Evolutionary conservation across 2,888 invertebrate species (phyloP), one percentile per base, ranked within the genome.

Genomic region (Caenorhabditis sinica): DNA sequence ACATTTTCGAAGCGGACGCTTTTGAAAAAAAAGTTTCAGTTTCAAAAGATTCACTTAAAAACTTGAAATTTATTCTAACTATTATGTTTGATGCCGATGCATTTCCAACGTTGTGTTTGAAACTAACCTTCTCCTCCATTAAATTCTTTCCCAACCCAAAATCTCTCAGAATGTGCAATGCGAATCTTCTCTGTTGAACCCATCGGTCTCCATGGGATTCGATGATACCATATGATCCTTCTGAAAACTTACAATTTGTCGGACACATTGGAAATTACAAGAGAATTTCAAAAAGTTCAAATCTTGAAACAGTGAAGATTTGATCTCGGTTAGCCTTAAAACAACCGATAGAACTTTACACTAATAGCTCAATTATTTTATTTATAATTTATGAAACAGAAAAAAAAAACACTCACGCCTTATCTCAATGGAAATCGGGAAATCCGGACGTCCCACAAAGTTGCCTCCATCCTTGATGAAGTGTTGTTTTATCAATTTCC

Each of bases 121-220:
- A n/a, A 17, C 68, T 53, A 13, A 88, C 85, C 73, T 83, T 83
- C 40, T 88, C 84, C 65, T 88, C 83, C 88, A 88, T 88, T 65
- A 85, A 69, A 68, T 83, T 86, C 74, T 86, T 85, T 13, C 88
- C 88, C 71, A 88, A 60, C 15, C 88, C 88, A 49, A 88, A 84
- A 58, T 88, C 85, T 58, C 88, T 63, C 5, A 88, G 63, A 15
- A 86, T 76, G 36, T 88, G 88, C 2, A 88, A 49, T 17, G 86
- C 75, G 51, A 86, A 88, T 58, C 86, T 30, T 61, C 86, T 33
- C 17, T 86, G 86, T 23, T 81, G 72, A 17, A 56, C 4, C 86
- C 86, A 86, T 17, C 79, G 66, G 43, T 86, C 86, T 11, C 83
- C 86, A 23, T 43, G 23, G 5, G 83, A 45, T 53, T 83, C 81